Evolutionary conservation across 2,113 vertebrate genomes (phyloP).

Genomic region (Xenopus laevis): DNA sequence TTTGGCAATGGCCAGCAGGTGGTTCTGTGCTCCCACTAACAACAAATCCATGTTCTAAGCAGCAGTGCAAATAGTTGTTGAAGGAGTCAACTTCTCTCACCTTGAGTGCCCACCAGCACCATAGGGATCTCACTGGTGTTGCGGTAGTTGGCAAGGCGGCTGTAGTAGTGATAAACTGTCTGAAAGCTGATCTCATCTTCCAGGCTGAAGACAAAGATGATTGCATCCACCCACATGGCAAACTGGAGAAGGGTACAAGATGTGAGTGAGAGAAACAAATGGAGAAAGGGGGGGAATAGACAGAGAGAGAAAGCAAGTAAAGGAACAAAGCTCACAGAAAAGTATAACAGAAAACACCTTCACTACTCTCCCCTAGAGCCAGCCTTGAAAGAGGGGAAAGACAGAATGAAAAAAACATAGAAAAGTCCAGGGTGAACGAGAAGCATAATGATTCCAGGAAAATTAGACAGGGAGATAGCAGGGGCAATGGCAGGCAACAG

Average conservation of each 20-base stretch:
- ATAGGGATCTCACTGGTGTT: conserved; percentile 88
- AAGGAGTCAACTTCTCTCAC: conserved; percentile 58
- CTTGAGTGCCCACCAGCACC: conserved; percentile 94
- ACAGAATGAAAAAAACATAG: background rate
- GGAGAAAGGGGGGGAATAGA: background rate
- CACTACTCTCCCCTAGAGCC: too few relatives aligned
- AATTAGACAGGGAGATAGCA: background rate
- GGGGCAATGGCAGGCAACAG: too few relatives aligned
- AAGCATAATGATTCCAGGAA: fast-evolving
- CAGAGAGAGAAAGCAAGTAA: background rate
- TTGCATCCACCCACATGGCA: conserved; percentile 94
- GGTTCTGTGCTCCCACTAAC: background rate
- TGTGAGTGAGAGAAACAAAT: background rate
- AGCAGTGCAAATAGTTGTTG: background rate
- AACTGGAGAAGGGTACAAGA: conserved; percentile 65
- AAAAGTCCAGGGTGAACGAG: too few relatives aligned
- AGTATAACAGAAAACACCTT: fast-evolving
- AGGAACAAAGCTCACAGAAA: background rate
- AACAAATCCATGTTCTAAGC: too few relatives aligned
- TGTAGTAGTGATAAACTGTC: conserved; percentile 97
- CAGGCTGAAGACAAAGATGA: conserved; percentile 96
- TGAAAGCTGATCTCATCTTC: conserved; percentile 98
- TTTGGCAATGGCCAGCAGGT: conserved; percentile 19
- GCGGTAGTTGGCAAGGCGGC: conserved; percentile 86
- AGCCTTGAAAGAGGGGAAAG: background rate